These are phyloP conservation scores for Erpornis zantholeuca DNA, from an alignment of 2,113 vertebrate species.

Conservation along the genomic window DNA sequence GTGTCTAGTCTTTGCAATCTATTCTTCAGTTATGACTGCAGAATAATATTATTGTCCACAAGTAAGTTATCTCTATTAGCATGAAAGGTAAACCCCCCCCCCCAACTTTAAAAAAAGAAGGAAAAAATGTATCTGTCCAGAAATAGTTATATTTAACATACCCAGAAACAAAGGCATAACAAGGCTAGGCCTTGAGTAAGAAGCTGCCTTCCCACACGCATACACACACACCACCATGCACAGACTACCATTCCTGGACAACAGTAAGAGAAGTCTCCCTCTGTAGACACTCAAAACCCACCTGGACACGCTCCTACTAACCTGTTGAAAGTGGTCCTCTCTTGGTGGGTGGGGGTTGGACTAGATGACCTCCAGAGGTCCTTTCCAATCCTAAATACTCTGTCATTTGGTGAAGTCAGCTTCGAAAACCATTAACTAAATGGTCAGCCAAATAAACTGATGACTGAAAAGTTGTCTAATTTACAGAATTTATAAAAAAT, in stretches of 20 bases:
- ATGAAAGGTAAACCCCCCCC: fast-evolving
- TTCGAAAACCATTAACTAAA: neutral
- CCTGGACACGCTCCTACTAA: fast-evolving
- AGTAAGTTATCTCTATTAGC: neutral
- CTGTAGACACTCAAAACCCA: neutral
- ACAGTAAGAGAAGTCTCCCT: neutral
- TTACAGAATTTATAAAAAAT: neutral
- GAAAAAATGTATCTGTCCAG: neutral
- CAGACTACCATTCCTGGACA: neutral
- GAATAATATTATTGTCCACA: neutral
- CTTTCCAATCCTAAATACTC: neutral
- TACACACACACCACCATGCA: neutral
- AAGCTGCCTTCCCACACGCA: neutral
- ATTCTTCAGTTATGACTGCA: neutral
- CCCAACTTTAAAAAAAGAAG: neutral
- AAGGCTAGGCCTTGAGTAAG: neutral
- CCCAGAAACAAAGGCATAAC: neutral
- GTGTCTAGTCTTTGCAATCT: fast-evolving
- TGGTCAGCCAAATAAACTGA: neutral
- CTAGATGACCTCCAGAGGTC: neutral
- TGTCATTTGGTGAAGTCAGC: neutral
- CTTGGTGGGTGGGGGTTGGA: neutral
- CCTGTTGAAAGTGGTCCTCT: fast-evolving
- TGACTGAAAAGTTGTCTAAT: neutral
- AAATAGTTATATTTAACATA: neutral